phyloP scores from a whole-genome alignment of 2,888 invertebrate genomes.

The Serrognathus titanus region DNA sequence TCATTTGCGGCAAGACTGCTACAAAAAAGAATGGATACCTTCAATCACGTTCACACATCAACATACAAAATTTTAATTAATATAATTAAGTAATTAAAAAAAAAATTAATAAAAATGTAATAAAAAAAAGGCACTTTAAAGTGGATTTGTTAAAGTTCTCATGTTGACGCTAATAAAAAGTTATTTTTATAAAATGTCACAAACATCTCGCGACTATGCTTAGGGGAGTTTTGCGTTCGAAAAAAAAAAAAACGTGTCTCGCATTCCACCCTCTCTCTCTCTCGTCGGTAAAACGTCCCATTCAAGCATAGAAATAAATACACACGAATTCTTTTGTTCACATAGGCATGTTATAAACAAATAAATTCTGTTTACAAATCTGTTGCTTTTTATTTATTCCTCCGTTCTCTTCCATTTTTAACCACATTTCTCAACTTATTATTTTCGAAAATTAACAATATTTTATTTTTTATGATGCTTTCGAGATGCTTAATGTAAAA shows the following conservation, averaged over 20 bases:
- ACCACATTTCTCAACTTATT: too few relatives aligned
- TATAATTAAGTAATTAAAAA: neutral
- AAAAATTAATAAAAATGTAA: slow-evolving; percentile 7
- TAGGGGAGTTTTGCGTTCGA: slow-evolving; percentile 11
- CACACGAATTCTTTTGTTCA: slow-evolving; percentile 12
- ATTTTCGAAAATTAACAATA: too few relatives aligned
- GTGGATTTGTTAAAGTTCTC: slow-evolving; percentile 7
- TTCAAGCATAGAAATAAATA: slow-evolving; percentile 4
- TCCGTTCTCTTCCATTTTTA: neutral
- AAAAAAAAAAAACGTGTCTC: slow-evolving; percentile 43
- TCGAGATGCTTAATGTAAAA: too few relatives aligned
- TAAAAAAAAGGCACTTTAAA: neutral
- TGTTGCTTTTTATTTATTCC: slow-evolving; percentile 5
- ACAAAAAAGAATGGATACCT: slow-evolving; percentile 8
- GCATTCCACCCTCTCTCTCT: slow-evolving; percentile 43
- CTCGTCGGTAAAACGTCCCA: slow-evolving; percentile 11
- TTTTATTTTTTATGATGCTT: too few relatives aligned
- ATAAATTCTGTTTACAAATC: slow-evolving; percentile 15
- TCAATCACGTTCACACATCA: slow-evolving; percentile 1
- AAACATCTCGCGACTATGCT: slow-evolving; percentile 14
- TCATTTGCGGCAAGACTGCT: slow-evolving; percentile 17
- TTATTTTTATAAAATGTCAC: slow-evolving; percentile 14
- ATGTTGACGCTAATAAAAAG: slow-evolving; percentile 8
- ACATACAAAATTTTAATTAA: neutral
- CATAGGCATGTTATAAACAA: slow-evolving; percentile 18